Base-by-base conservation (phyloP, 2,797 vertebrate genomes). In the Malurus splendens region DNA sequence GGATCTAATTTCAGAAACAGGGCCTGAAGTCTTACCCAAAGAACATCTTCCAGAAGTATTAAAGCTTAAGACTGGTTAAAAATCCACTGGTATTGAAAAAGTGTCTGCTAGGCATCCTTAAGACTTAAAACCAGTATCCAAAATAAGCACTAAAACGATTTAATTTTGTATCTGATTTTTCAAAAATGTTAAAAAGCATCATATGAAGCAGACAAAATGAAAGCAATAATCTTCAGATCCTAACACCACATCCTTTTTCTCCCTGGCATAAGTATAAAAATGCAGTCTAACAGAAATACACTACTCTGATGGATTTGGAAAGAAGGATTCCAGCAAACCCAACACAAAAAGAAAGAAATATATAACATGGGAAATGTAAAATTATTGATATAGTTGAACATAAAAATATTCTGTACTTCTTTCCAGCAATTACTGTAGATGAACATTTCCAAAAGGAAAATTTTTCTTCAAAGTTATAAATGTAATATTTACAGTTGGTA, bases 201-300 rank as follows among this genome's bases (percentile, higher is more conserved):
- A 6, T 56, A 81, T 45, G 50, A 81, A 90, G 47, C 30, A 89
- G 47, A 56, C 12, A 68, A 94, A 94, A 81, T 78, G 33, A 94
- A 91, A 92, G 75, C 47, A 71, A 66, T 86, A 73, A 81, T 89
- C 62, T 93, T 90, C 86, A 91, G 90, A 93, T 74, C 20, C 32
- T 79, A 87, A 47, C 24, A 71, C 38, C 33, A 86, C 77, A 92
- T 89, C 42, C 30, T 83, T 90, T 94, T 71, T 38, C 77, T 87
- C 91, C 41, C 18, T 61, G 74, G 27, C 32, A 24, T 33, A 57
- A 84, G 15, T 72, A 84, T 41, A 87, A 91, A 91, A 86, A 77
- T 77, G 39, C 66, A 93, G 86, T 25, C 39, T 64, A 90, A 14
- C 23, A 82, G 18, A 87, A 76, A 70, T 54, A 56, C 76, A 74